A percentile compares a stretch with the other conserved stretches of the same genome.
phyloP scores from a whole-genome alignment of 37 sponge, comb jelly and placozoan species.

The Cladorhizidae sp. region DNA sequence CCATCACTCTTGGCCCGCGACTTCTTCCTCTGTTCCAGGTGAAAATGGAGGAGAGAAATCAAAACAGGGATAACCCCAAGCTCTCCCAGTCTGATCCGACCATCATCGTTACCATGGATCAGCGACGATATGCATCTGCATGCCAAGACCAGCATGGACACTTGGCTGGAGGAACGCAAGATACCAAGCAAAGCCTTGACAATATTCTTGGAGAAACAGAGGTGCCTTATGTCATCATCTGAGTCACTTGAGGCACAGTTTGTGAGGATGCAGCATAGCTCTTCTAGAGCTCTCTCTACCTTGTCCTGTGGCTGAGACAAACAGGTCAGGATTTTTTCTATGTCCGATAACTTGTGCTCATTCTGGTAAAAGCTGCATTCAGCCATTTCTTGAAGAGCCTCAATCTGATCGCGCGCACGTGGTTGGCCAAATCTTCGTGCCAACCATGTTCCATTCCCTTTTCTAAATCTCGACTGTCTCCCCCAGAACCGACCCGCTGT shows the following conservation, averaged over 20 bases:
- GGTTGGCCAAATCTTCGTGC: no score
- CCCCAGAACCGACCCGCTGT: no score
- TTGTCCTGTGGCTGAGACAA: constrained; percentile 11
- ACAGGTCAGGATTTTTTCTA: constrained; percentile 9
- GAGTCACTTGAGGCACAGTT: neutral
- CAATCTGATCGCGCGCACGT: no score
- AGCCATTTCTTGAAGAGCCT: no score
- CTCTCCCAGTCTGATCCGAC: constrained; percentile 5
- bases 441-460: no score
- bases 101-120: constrained; percentile 29
- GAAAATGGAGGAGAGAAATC: constrained; percentile 17
- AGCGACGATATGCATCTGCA: constrained; percentile 19
- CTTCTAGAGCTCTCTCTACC: neutral
- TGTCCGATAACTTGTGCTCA: neutral
- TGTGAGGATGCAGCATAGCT: neutral
- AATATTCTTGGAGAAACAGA: constrained; percentile 8
- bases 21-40: neutral
- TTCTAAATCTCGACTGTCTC: no score
- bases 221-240: neutral
- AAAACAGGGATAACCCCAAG: constrained; percentile 15
- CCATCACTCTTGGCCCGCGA: neutral
- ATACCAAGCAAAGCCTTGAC: constrained; percentile 44
- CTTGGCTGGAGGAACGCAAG: constrained; percentile 9
- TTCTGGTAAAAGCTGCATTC: no score
- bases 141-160: constrained; percentile 10